Conservation (phyloP, 1,140 invertebrate genomes). For the Drosophila hydei region DNA sequence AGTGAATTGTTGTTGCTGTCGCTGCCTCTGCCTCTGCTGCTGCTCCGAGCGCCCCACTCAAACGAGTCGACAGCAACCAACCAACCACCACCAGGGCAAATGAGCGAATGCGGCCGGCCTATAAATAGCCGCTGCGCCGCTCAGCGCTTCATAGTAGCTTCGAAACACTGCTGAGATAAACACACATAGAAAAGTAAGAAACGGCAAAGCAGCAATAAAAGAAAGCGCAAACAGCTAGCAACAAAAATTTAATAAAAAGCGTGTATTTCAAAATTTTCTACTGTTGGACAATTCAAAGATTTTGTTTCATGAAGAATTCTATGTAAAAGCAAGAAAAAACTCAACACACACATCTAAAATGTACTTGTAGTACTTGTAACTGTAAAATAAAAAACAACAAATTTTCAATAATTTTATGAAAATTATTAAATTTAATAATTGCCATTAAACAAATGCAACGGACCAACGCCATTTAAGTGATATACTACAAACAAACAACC, state of each 20-base stretch:
- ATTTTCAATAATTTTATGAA: constrained; percentile 57
- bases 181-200: constrained; percentile 49
- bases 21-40: neutral
- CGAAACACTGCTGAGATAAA: constrained; percentile 77
- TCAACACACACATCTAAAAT: constrained; percentile 36
- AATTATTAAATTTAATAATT: constrained; percentile 60
- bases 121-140: constrained; percentile 63
- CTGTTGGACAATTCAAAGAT: constrained; percentile 53
- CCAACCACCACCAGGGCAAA: constrained; percentile 11
- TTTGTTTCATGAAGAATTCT: constrained; percentile 81
- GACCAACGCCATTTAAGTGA: constrained; percentile 83
- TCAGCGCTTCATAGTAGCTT: constrained; percentile 76
- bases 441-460: constrained; percentile 83
- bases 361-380: constrained; percentile 47
- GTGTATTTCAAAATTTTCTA: constrained; percentile 68
- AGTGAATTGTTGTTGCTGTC: constrained; percentile 16
- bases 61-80: constrained; percentile 12
- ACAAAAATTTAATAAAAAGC: constrained; percentile 42
- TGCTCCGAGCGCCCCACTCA: constrained; percentile 18
- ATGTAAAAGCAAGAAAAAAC: constrained; percentile 43
- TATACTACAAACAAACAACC: constrained; percentile 67
- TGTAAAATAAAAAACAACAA: constrained; percentile 33
- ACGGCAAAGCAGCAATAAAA: constrained; percentile 49
- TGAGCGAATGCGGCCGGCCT: constrained; percentile 31
- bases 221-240: constrained; percentile 44